A percentile compares a stretch with the other conserved stretches of the same genome.
Evolutionary conservation across 2,797 vertebrate genomes (phyloP).

Genomic region (Spinus pinus): DNA sequence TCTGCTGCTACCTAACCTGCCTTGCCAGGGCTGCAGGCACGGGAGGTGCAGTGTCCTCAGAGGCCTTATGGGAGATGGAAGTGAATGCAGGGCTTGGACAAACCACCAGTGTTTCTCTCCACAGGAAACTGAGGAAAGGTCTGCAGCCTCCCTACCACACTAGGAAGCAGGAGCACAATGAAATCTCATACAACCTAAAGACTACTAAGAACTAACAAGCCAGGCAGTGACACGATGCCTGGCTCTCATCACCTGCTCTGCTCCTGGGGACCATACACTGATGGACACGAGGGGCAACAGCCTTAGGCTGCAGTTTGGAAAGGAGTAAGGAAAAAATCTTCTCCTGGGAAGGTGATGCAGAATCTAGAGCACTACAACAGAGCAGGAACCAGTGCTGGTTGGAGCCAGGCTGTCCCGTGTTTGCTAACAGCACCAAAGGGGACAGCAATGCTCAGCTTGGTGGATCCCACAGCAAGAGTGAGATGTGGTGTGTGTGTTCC

Average conservation of each 20-base stretch:
- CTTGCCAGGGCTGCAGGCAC: neutral
- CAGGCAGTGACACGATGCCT: neutral
- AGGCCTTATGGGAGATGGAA: neutral
- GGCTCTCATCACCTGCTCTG: neutral
- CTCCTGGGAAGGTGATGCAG: neutral
- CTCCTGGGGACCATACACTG: neutral
- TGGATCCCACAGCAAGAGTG: neutral
- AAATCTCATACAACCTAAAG: neutral
- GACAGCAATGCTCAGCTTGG: rapidly evolving
- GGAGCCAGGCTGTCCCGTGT: neutral
- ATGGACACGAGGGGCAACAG: neutral
- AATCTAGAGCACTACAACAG: neutral
- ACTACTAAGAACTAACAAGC: neutral
- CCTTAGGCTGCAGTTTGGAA: neutral
- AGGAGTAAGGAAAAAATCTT: neutral
- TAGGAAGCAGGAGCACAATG: neutral
- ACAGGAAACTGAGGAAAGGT: neutral
- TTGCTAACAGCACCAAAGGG: neutral
- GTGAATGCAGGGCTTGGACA: neutral
- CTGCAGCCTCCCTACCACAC: neutral
- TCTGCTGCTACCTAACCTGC: neutral
- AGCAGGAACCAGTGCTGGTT: neutral
- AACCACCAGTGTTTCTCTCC: neutral
- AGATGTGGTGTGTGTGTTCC: rapidly evolving
- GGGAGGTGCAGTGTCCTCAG: neutral